A percentile compares a stretch with the other conserved stretches of the same genome.
Conservation (phyloP, 2,888 invertebrate species). For the Kuschelorhynchus macadamiae region DNA sequence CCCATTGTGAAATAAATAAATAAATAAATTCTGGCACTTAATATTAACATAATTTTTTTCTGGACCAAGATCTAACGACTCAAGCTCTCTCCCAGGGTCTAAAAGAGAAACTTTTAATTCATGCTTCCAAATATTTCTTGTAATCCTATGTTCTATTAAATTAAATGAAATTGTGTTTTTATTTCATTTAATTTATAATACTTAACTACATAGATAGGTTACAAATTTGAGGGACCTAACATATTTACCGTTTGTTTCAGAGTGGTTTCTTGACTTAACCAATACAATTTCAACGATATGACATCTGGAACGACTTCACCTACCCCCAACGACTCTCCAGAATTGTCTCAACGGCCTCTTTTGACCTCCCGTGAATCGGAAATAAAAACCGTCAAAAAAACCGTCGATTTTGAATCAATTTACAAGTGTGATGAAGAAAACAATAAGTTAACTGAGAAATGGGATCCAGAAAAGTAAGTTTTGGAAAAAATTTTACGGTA, state of each 20-base stretch:
- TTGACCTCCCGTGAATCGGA: slow-evolving; percentile 51
- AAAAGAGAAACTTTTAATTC: too few species aligned
- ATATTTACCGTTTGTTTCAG: slow-evolving; percentile 29
- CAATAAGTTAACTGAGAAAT: slow-evolving; percentile 54
- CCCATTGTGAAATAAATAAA: too few species aligned
- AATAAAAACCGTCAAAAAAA: slow-evolving; percentile 52
- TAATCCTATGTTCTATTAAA: too few species aligned
- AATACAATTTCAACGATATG: slow-evolving; percentile 54
- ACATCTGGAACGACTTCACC: slow-evolving; percentile 63
- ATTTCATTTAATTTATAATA: too few species aligned
- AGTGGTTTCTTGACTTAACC: slow-evolving; percentile 33
- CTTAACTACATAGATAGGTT: too few species aligned
- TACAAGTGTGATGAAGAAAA: slow-evolving; percentile 40
- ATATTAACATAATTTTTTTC: too few species aligned
- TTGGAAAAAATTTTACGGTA: neutral
- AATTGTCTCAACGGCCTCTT: slow-evolving; percentile 61
- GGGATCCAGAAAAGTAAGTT: slow-evolving; percentile 59
- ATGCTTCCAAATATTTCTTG: too few species aligned
- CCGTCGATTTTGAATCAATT: slow-evolving; percentile 58
- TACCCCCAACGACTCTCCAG: slow-evolving; percentile 63
- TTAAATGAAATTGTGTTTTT: too few species aligned
- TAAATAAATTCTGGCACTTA: too few species aligned
- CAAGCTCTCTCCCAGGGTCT: too few species aligned
- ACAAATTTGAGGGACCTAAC: too few species aligned
- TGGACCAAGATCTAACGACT: too few species aligned